Base-by-base conservation (phyloP, 2,797 vertebrate species). In the Coendou prehensilis region DNA sequence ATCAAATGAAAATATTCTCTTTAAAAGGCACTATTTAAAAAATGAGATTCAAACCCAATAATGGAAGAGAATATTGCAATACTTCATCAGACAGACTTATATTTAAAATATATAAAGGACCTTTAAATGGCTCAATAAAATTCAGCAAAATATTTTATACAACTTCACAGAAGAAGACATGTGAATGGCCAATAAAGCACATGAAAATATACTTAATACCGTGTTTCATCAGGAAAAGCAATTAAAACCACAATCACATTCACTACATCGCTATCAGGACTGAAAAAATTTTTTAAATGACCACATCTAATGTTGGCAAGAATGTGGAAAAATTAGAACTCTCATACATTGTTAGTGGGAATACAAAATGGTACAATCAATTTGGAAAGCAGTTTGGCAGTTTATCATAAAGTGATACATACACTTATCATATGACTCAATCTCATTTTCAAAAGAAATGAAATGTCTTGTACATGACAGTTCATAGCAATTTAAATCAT, bases 401-500 rank as follows among this genome's bases (percentile, higher is more conserved):
- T 91, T 86, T 82, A 41, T 75, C 82, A n/a, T 64, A 79, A 52
- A 81, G 26, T 89, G 71, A 86, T 61, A 80, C 69, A 69, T 23
- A 54, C 22, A 52, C 41, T 87, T 67, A 52, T 69, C 47, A n/a
- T 78, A 64, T 57, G 37, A 86, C 10, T 93, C 50, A 90, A 41
- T 90, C 41, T 76, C 28, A 81, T 57, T 96, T 90, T 90, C 64
- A 81, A 93, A 64, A 80, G 73, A 86, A 81, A 81, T 67, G 9
- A 52, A 90, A 83, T 79, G 22, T 50, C 9, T 47, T 11, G 28
- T 54, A 45, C 18, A 64, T 57, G 63, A 89, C 22, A 56, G 18
- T 81, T 86, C 64, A 80, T 28, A 73, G 37, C 11, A 63, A 85
- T 47, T 54, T 84, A 85, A 50, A 87, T 76, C 22, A 33, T 41